Base-by-base conservation (phyloP, 2,888 invertebrate species). In the Drosophila niveifrons region DNA sequence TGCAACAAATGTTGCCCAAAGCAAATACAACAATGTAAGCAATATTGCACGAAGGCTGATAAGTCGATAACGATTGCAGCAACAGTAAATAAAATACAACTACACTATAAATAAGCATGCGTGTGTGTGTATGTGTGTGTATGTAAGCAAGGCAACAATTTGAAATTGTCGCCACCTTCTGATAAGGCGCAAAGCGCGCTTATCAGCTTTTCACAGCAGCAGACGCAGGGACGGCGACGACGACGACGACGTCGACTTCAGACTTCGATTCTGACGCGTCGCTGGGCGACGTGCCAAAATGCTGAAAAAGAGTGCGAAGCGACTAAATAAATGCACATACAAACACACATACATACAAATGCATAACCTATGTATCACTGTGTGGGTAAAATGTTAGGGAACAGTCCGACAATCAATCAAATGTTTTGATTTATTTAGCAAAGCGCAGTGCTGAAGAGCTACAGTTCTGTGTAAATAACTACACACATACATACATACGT, bases 321-420 rank as follows among this genome's bases (percentile, higher is more conserved):
- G 18, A 18, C 58, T 17, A 34, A 56, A 13, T 31, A 41, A 28
- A 18, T 23, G 23, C 23, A 23, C 6, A 23, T 23, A 23, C 23
- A 23, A 6, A 23, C 4, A 4, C 17, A 63, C 23, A 31, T 8
- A 43, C 23, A 17, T 23, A 43, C 39, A 23, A 10, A 44, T 4
- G 39, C 1, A 23, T 10, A 46, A 18, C 17, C n/a, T 9, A 29
- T 4, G 10, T 44, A 0, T 23, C 23, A 23, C 23, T 15, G 39
- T 6, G 41, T n/a, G 34, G 29, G 43, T 47, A 11, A 48, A 64
- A 72, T 64, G 56, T 67, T 58, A 29, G 56, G 44, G 52, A 59
- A 43, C 53, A 72, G 76, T 55, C 63, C 56, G 51, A 23, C 75
- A 72, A 78, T 77, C 77, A 78, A 78, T 78, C 77, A 78, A 72